phyloP scores from a whole-genome alignment of 2,113 vertebrate species.

The Bubo scandiacus region DNA sequence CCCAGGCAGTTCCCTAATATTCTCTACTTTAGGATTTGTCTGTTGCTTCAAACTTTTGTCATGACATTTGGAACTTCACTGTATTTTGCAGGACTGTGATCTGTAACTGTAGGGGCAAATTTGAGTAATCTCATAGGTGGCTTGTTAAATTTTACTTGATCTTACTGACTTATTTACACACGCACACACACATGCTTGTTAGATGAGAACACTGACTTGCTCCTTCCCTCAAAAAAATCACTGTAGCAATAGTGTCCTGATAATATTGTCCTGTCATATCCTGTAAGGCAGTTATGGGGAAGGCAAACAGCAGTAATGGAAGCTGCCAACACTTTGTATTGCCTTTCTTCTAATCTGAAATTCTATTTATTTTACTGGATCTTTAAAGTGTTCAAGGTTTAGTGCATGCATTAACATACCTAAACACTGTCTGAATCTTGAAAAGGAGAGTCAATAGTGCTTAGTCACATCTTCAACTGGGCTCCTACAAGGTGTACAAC shows the following conservation, averaged over 20 bases:
- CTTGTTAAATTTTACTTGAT: constrained; percentile 41
- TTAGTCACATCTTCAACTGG: neutral
- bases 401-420: neutral
- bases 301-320: neutral
- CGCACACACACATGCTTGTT: neutral
- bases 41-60: neutral
- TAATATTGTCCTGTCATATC: neutral
- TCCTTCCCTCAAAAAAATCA: constrained; percentile 29
- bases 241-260: neutral
- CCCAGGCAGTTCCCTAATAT: neutral
- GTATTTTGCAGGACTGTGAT: neutral
- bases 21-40: neutral
- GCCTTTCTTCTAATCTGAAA: constrained; percentile 12
- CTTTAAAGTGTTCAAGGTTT: constrained; percentile 17
- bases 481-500: neutral
- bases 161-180: constrained; percentile 31
- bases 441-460: neutral
- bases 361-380: neutral
- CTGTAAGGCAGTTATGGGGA: neutral
- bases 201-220: constrained; percentile 20
- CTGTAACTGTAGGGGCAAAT: neutral
- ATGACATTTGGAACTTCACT: neutral
- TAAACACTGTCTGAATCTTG: constrained; percentile 6
- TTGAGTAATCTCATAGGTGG: constrained; percentile 25
- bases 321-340: neutral